Evolutionary conservation across 2,888 invertebrate genomes (phyloP).

Genomic region (Mylabris sibirica): DNA sequence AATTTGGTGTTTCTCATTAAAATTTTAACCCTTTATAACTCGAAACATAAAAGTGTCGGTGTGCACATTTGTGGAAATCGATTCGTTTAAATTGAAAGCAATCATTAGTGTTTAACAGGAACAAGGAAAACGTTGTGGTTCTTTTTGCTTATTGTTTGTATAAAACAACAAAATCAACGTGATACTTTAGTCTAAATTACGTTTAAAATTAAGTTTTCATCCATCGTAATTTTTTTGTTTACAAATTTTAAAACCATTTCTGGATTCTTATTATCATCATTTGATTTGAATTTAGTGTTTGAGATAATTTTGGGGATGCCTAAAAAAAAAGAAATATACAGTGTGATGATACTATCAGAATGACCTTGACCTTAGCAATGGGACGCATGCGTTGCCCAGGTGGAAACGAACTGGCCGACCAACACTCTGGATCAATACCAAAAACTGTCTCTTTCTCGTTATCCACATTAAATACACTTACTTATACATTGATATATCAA

Average conservation of each 20-base stretch:
- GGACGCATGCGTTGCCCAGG: slow-evolving; percentile 39
- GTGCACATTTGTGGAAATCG: background rate
- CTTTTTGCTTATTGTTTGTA: background rate
- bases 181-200: background rate
- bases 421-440: slow-evolving; percentile 36
- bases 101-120: background rate
- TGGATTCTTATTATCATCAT: too few relatives aligned
- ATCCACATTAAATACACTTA: slow-evolving; percentile 20
- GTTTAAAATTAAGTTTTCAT: background rate
- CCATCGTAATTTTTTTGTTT: too few relatives aligned
- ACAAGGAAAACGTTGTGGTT: too few relatives aligned
- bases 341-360: slow-evolving; percentile 28
- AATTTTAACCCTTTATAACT: slow-evolving; percentile 24
- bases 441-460: slow-evolving; percentile 29
- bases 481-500: background rate
- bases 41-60: background rate
- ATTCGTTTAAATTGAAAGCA: slow-evolving; percentile 1
- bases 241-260: too few relatives aligned
- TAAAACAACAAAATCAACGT: background rate
- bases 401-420: slow-evolving; percentile 32
- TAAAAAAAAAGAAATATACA: slow-evolving; percentile 20
- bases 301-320: too few relatives aligned
- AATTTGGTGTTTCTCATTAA: slow-evolving; percentile 11
- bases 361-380: slow-evolving; percentile 40
- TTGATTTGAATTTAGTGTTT: too few relatives aligned